phyloP scores from a whole-genome alignment of 1,140 invertebrate genomes.

The Elysia chlorotica region DNA sequence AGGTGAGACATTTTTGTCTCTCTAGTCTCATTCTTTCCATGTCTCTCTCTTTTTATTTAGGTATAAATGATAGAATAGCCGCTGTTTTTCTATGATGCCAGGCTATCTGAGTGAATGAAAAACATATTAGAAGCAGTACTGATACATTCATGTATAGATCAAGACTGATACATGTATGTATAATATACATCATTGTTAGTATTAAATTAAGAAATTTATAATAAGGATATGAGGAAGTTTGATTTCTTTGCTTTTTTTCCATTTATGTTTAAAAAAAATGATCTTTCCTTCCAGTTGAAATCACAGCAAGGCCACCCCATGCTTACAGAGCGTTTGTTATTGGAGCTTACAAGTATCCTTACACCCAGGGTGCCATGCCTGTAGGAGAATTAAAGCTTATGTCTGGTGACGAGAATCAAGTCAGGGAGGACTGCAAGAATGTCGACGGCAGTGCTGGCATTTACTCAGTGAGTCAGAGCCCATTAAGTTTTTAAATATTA shows the following conservation, averaged over 20 bases:
- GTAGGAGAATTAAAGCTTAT: conserved; percentile 19
- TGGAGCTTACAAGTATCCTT: conserved; percentile 17
- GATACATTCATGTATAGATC: too few relatives aligned
- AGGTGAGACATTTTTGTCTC: conserved; percentile 27
- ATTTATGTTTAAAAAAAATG: too few relatives aligned
- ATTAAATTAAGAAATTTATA: too few relatives aligned
- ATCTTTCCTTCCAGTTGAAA: conserved; percentile 27
- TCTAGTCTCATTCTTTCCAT: not conserved
- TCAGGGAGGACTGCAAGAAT: conserved; percentile 12
- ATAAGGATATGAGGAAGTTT: too few relatives aligned
- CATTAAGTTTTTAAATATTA: too few relatives aligned
- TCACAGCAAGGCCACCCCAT: conserved; percentile 1
- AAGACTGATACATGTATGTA: too few relatives aligned
- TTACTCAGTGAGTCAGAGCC: not conserved
- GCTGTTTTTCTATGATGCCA: too few relatives aligned
- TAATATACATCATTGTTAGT: too few relatives aligned
- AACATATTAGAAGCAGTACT: too few relatives aligned
- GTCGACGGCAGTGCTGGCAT: not conserved
- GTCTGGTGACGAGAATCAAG: not conserved
- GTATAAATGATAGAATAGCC: too few relatives aligned
- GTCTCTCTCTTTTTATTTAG: not conserved
- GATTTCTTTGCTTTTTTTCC: too few relatives aligned
- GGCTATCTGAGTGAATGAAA: too few relatives aligned
- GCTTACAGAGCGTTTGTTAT: conserved; percentile 29
- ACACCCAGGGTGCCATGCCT: not conserved